phyloP scores from a whole-genome alignment of 2,888 invertebrate genomes.

The Masnerella sp. region DNA sequence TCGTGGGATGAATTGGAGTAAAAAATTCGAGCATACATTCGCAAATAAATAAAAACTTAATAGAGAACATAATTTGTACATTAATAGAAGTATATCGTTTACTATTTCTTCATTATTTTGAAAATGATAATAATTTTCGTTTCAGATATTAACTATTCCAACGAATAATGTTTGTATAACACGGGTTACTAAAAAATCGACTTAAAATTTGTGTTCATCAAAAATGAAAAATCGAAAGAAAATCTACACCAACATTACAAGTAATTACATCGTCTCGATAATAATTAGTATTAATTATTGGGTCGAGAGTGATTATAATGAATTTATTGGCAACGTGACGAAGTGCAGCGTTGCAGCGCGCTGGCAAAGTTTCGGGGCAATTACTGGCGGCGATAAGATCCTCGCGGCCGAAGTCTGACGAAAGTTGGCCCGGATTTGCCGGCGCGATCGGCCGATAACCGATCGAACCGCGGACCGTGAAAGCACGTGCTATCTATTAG shows the following conservation, averaged over 20 bases:
- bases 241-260: conserved; percentile 25
- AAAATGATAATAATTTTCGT: no score
- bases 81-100: no score
- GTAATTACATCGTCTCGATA: conserved; percentile 33
- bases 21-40: no score
- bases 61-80: no score
- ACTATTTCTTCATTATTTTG: no score
- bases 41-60: no score
- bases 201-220: no score
- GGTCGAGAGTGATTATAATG: conserved; percentile 49
- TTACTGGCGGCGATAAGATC: conserved; percentile 48
- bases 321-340: conserved; percentile 58
- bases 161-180: no score
- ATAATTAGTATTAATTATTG: conserved; percentile 53
- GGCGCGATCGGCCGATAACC: conserved; percentile 62
- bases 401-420: conserved; percentile 39
- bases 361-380: conserved; percentile 54
- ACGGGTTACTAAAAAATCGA: no score
- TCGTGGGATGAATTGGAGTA: no score
- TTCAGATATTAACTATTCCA: no score
- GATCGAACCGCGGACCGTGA: conserved; percentile 66
- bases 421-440: conserved; percentile 31
- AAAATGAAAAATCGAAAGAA: no score
- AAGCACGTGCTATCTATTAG: conserved; percentile 69
- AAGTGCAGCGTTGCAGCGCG: conserved; percentile 43